These are phyloP conservation scores for Acanthurus tractus DNA, from an alignment of 2,797 vertebrate genomes.

Conservation along the genomic window DNA sequence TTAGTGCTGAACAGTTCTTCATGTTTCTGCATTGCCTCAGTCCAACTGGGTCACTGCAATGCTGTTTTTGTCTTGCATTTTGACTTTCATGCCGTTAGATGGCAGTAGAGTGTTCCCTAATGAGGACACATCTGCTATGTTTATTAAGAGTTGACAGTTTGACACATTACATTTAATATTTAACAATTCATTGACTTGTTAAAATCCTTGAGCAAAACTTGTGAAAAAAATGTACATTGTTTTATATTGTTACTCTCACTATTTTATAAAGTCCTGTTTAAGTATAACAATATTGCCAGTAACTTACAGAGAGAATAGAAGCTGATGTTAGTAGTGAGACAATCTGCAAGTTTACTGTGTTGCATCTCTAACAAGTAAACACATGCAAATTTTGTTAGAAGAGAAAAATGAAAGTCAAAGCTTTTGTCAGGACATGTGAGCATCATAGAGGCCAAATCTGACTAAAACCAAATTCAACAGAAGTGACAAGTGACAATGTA, in stretches of 20 bases:
- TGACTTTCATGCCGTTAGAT: conserved; percentile 44
- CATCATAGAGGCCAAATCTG: neutral
- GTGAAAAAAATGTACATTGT: neutral
- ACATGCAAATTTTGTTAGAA: too few relatives aligned
- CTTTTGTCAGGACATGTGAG: neutral
- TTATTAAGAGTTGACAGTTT: too few relatives aligned
- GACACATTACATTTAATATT: too few relatives aligned
- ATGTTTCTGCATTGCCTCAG: neutral
- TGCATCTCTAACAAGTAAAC: too few relatives aligned
- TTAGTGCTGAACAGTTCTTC: conserved; percentile 31
- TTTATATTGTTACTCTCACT: neutral
- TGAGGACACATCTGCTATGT: neutral
- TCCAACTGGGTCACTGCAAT: conserved; percentile 41
- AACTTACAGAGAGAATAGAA: too few relatives aligned
- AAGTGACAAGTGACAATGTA: neutral
- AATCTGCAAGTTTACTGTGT: too few relatives aligned
- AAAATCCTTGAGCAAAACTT: neutral
- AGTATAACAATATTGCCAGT: too few relatives aligned
- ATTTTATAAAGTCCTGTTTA: neutral
- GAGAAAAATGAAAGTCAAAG: neutral
- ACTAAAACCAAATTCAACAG: neutral
- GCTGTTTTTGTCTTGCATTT: neutral
- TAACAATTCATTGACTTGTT: neutral
- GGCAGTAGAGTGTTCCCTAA: conserved; percentile 33
- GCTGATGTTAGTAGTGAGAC: too few relatives aligned